Conservation (phyloP, 2,113 vertebrate species). For the Ciconia maguari region DNA sequence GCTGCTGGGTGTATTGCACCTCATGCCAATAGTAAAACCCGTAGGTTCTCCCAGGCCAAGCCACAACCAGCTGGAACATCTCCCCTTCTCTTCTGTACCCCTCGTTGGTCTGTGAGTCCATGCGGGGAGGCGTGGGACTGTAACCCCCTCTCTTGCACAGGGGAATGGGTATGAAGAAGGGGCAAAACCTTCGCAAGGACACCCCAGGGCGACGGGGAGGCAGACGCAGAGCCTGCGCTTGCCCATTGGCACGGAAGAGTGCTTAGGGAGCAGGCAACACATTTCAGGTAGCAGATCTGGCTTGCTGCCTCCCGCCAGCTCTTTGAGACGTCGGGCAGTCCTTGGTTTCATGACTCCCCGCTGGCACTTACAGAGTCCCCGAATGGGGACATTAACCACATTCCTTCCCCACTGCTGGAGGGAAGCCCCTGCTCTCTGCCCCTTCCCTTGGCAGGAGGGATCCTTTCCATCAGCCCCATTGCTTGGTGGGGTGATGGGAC, state of each 20-base stretch:
- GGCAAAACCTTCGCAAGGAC: background rate
- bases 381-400: background rate
- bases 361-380: background rate
- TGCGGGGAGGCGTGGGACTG: background rate
- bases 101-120: rapidly evolving
- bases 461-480: background rate
- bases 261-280: background rate
- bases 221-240: rapidly evolving
- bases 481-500: rapidly evolving
- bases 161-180: background rate
- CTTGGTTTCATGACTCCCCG: background rate
- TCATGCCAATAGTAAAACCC: background rate
- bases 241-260: rapidly evolving
- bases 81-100: background rate
- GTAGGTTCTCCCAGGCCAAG: background rate
- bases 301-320: background rate
- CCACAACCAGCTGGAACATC: background rate
- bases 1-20: rapidly evolving
- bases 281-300: background rate
- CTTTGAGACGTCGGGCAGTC: background rate
- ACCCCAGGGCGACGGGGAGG: background rate
- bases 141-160: rapidly evolving
- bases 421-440: background rate
- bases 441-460: background rate
- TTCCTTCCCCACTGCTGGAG: background rate